A percentile compares a stretch with the other conserved stretches of the same genome.
These are phyloP conservation scores for Polypterus bichir DNA, from an alignment of 2,113 vertebrate genomes.

Conservation along the genomic window DNA sequence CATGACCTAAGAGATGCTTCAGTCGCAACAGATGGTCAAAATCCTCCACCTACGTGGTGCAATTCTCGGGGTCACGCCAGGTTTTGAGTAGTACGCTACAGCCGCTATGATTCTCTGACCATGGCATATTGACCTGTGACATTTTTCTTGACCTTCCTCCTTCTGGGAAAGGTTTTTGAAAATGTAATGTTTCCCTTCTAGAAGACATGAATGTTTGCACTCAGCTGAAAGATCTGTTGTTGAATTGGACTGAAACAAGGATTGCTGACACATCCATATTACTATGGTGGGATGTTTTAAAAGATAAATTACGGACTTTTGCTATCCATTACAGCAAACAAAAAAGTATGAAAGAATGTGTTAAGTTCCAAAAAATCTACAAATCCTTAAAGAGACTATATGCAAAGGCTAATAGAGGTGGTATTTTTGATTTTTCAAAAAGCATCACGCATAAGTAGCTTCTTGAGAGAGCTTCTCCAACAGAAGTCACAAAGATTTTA, in stretches of 20 bases:
- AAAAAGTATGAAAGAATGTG: background rate
- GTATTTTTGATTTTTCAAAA: too few relatives aligned
- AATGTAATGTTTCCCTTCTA: background rate
- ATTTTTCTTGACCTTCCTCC: background rate
- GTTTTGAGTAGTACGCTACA: too few relatives aligned
- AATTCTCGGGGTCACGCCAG: too few relatives aligned
- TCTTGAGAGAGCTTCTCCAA: too few relatives aligned
- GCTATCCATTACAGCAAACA: background rate
- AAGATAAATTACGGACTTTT: background rate
- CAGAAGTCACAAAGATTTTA: too few relatives aligned
- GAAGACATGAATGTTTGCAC: background rate
- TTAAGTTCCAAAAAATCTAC: background rate
- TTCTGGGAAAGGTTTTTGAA: constrained; percentile 3
- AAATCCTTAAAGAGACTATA: too few relatives aligned
- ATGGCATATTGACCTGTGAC: background rate
- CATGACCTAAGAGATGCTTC: too few relatives aligned
- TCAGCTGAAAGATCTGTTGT: background rate
- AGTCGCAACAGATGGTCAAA: too few relatives aligned
- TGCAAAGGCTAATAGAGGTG: too few relatives aligned
- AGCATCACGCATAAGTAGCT: too few relatives aligned
- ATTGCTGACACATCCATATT: background rate
- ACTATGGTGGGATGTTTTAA: constrained; percentile 1
- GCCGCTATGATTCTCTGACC: constrained; percentile 2
- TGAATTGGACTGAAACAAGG: background rate
- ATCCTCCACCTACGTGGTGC: too few relatives aligned